These are phyloP conservation scores for Procambarus virginalis DNA, from an alignment of 1,140 invertebrate species.

Conservation along the genomic window DNA sequence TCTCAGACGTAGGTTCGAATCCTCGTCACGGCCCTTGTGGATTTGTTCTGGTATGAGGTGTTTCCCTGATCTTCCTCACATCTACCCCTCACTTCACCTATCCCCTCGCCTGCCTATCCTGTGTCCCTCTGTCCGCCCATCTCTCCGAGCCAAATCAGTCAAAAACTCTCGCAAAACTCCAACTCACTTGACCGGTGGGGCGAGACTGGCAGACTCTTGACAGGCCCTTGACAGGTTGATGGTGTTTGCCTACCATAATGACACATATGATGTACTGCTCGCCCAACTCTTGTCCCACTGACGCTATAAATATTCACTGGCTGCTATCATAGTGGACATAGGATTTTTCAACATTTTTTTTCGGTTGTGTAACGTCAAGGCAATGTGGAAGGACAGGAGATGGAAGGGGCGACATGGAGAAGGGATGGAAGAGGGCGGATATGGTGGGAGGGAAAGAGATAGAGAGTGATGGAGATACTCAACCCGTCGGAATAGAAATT, in stretches of 20 bases:
- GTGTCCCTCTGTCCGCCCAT: constrained; percentile 15
- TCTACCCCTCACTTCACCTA: not conserved
- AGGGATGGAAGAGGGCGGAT: not conserved
- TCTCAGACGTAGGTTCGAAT: too few relatives aligned
- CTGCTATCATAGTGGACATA: constrained; percentile 59
- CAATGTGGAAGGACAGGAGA: not conserved
- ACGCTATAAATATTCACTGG: constrained; percentile 58
- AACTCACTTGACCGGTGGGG: constrained; percentile 41
- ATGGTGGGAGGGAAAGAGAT: not conserved
- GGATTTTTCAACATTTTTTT: constrained; percentile 36
- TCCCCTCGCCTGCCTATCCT: not conserved
- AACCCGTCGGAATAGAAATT: too few relatives aligned
- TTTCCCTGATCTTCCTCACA: too few relatives aligned
- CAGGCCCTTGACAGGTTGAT: constrained; percentile 54
- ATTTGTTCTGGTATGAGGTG: too few relatives aligned
- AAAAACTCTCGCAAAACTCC: constrained; percentile 28
- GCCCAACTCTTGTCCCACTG: constrained; percentile 37
- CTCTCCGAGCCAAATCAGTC: constrained; percentile 36
- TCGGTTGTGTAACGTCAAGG: not conserved
- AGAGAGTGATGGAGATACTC: not conserved
- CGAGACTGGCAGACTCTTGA: constrained; percentile 49
- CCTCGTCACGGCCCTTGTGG: too few relatives aligned
- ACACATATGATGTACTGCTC: constrained; percentile 60
- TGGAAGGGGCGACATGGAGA: not conserved
- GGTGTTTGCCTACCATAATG: constrained; percentile 63